phyloP scores from a whole-genome alignment of 2,888 invertebrate genomes.

The Dicyrtoma fusca region DNA sequence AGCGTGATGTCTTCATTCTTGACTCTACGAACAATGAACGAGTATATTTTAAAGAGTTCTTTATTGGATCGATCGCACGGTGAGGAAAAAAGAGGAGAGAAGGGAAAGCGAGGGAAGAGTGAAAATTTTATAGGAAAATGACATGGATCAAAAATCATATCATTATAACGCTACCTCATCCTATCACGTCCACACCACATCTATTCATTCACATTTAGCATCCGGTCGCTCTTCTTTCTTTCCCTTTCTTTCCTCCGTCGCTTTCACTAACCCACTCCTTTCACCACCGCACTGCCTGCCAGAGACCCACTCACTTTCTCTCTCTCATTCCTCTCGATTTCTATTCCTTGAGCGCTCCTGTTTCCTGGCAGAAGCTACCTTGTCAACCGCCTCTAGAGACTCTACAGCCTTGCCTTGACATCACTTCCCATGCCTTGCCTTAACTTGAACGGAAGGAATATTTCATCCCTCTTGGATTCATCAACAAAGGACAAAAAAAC shows the following conservation, averaged over 20 bases:
- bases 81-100: neutral
- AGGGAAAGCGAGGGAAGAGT: neutral
- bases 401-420: too few relatives aligned
- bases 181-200: constrained; percentile 9
- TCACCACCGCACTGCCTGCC: too few relatives aligned
- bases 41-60: constrained; percentile 6
- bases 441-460: too few relatives aligned
- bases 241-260: constrained; percentile 1
- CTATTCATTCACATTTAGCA: constrained; percentile 15
- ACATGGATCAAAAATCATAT: constrained; percentile 1
- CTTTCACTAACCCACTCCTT: neutral
- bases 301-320: too few relatives aligned
- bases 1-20: neutral
- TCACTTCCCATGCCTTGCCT: too few relatives aligned
- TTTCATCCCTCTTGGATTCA: too few relatives aligned
- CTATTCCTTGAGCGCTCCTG: neutral
- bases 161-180: constrained; percentile 14
- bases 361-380: neutral
- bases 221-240: neutral
- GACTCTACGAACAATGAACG: neutral
- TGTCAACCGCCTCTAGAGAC: too few relatives aligned
- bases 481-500: too few relatives aligned
- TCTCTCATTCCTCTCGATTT: neutral
- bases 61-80: neutral
- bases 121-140: constrained; percentile 1